phyloP scores from a whole-genome alignment of 2,888 invertebrate species.

The Fissipunctia ypsillon region DNA sequence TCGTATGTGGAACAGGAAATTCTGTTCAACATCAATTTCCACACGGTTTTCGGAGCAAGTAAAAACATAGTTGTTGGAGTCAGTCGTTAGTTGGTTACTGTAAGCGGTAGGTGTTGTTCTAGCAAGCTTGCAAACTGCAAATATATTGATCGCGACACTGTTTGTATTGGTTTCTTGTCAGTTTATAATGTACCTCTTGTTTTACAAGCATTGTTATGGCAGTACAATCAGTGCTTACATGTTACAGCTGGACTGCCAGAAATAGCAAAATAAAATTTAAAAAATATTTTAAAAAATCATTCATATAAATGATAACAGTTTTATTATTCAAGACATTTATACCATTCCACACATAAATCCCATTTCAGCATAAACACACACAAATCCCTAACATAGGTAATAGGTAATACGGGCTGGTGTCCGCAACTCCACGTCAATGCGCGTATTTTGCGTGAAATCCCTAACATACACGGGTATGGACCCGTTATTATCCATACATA shows the following conservation, averaged over 20 bases:
- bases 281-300: no score
- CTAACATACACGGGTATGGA: no score
- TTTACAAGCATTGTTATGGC: neutral
- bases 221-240: neutral
- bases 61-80: constrained; percentile 14
- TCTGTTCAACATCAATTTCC: constrained; percentile 30
- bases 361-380: constrained; percentile 13
- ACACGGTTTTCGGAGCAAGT: constrained; percentile 3
- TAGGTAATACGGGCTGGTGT: no score
- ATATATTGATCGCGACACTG: neutral
- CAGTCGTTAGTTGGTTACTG: constrained; percentile 7
- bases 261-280: no score
- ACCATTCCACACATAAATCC: neutral
- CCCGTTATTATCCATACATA: no score
- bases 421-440: no score
- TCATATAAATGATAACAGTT: neutral
- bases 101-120: neutral
- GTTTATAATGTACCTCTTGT: neutral
- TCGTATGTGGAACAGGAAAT: neutral
- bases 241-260: no score
- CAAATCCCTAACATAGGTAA: neutral
- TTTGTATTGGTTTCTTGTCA: neutral
- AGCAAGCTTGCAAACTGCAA: neutral
- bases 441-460: no score
- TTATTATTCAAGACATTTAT: neutral